Conservation (phyloP, 2,797 vertebrate genomes). For the Falco naumanni region DNA sequence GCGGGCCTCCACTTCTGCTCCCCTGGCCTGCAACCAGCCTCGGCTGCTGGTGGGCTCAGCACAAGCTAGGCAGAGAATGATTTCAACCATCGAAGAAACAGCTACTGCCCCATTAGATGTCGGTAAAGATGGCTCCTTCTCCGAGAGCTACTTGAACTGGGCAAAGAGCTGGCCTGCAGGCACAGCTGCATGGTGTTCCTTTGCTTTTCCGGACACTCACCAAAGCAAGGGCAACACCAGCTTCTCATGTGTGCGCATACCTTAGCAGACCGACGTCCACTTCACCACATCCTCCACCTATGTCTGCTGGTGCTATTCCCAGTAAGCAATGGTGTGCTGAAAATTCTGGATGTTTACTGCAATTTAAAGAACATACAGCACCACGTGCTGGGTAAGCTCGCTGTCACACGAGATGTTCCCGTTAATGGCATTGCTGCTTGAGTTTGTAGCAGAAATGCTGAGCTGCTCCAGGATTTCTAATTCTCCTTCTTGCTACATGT, state of each 20-base stretch:
- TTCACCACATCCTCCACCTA: neutral
- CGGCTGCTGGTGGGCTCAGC: neutral
- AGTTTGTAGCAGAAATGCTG: neutral
- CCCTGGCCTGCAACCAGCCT: neutral
- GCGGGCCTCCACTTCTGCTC: neutral
- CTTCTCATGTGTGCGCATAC: accelerated
- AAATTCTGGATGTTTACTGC: neutral
- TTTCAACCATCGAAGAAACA: neutral
- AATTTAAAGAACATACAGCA: neutral
- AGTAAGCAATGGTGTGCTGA: neutral
- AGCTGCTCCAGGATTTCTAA: neutral
- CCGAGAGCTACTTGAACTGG: neutral
- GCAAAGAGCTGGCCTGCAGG: neutral
- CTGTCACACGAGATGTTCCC: neutral
- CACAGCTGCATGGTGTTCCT: neutral
- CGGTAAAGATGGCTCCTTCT: neutral
- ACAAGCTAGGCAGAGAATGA: neutral
- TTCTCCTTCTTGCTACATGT: neutral
- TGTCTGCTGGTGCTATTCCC: neutral
- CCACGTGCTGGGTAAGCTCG: neutral
- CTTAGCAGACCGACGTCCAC: neutral
- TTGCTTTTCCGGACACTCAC: neutral
- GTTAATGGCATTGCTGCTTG: neutral
- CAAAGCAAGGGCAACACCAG: neutral
- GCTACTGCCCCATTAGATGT: constrained; percentile 7